These are phyloP conservation scores for Drosophila ochracea DNA, from an alignment of 2,888 invertebrate species.

Conservation along the genomic window DNA sequence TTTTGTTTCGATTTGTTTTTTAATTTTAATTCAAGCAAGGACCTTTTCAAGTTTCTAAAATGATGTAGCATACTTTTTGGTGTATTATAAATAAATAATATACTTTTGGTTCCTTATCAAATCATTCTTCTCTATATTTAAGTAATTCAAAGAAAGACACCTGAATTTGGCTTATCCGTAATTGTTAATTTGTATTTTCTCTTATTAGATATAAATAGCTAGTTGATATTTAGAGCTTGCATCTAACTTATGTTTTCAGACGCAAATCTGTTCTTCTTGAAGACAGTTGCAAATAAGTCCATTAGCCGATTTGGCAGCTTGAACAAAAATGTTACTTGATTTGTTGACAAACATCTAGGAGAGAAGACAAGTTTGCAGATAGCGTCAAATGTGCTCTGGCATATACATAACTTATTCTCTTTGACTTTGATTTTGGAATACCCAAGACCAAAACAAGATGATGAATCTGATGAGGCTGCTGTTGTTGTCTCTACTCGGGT, in stretches of 20 bases:
- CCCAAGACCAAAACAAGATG: neutral
- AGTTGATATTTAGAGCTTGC: neutral
- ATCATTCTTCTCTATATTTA: neutral
- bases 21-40: neutral
- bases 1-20: neutral
- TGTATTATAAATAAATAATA: neutral
- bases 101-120: neutral
- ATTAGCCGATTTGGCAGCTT: neutral
- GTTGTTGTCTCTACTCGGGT: neutral
- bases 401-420: neutral
- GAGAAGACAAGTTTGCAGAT: neutral
- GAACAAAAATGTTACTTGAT: neutral
- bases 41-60: neutral
- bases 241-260: neutral
- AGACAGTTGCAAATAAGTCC: neutral
- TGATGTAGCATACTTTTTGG: constrained; percentile 41
- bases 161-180: neutral
- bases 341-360: neutral
- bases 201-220: neutral
- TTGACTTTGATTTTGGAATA: neutral
- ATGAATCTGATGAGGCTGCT: neutral
- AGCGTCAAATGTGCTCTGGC: neutral
- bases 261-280: neutral
- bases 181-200: neutral
- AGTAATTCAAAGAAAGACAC: neutral